Percentiles rank a stretch among this genome's conserved stretches.
Evolutionary conservation across 2,113 vertebrate species (phyloP).

Genomic region (Mastomys natalensis): DNA sequence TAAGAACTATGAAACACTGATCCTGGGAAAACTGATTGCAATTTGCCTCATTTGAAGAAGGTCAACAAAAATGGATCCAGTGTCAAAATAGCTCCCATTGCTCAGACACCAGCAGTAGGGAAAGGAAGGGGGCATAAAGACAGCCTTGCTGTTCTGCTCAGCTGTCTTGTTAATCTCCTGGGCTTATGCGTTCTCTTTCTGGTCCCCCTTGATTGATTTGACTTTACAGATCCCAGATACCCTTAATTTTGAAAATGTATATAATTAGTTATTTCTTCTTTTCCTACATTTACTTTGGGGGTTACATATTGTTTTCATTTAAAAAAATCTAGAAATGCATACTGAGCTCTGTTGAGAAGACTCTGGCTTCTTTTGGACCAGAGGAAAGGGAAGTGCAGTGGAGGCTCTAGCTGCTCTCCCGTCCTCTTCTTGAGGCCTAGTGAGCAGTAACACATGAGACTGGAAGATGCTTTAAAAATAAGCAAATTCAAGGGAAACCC

Average conservation of each 20-base stretch:
- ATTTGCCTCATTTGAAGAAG: neutral
- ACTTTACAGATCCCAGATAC: neutral
- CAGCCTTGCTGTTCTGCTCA: fast-evolving
- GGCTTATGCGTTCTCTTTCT: neutral
- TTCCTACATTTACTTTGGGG: neutral
- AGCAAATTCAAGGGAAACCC: neutral
- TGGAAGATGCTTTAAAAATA: neutral
- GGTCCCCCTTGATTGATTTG: neutral
- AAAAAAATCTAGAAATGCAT: conserved; percentile 25
- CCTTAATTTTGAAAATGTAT: neutral
- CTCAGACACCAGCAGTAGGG: neutral
- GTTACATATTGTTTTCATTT: neutral
- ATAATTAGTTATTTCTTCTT: neutral
- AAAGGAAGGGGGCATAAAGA: neutral
- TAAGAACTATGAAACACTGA: neutral
- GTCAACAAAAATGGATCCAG: neutral
- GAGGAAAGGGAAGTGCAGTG: neutral
- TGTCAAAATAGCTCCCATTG: neutral
- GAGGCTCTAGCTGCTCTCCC: neutral
- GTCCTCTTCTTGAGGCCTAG: neutral
- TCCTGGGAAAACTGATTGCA: neutral
- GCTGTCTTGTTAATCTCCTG: neutral
- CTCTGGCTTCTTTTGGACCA: neutral
- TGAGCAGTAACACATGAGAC: neutral
- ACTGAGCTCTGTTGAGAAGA: neutral